Evolutionary conservation across 2,113 vertebrate species (phyloP).

Genomic region (Barbus barbus): DNA sequence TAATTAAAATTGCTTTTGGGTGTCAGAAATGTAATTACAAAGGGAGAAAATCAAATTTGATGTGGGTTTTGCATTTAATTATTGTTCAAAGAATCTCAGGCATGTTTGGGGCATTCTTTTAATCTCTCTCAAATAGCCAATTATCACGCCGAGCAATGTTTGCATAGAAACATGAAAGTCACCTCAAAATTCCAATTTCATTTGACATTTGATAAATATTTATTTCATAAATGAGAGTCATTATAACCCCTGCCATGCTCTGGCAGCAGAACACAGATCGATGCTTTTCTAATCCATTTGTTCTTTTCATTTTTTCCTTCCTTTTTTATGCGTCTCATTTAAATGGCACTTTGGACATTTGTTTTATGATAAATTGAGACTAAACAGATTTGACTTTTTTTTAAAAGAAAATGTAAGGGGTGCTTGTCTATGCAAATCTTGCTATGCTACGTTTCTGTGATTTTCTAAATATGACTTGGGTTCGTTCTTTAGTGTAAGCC

Average conservation of each 20-base stretch:
- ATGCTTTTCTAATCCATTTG: neutral
- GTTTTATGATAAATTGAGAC: neutral
- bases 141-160: conserved; percentile 45
- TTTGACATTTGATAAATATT: conserved; percentile 47
- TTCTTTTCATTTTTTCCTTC: neutral
- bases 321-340: neutral
- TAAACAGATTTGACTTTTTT: neutral
- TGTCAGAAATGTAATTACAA: conserved; percentile 60
- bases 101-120: conserved; percentile 39
- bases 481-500: neutral
- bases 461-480: neutral
- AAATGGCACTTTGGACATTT: neutral
- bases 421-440: neutral
- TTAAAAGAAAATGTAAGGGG: neutral
- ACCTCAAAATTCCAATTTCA: conserved; percentile 27
- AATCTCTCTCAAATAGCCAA: conserved; percentile 49
- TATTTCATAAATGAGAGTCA: conserved; percentile 28
- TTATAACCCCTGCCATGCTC: conserved; percentile 5
- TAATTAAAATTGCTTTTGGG: conserved; percentile 60
- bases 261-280: neutral
- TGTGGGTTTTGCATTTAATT: conserved; percentile 57
- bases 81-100: conserved; percentile 45
- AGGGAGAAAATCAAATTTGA: conserved; percentile 59
- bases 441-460: neutral
- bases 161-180: conserved; percentile 26